Percentiles rank a stretch among this genome's conserved stretches.
Conservation (phyloP, 2,888 invertebrate species). For the Eristalis arbustorum region DNA sequence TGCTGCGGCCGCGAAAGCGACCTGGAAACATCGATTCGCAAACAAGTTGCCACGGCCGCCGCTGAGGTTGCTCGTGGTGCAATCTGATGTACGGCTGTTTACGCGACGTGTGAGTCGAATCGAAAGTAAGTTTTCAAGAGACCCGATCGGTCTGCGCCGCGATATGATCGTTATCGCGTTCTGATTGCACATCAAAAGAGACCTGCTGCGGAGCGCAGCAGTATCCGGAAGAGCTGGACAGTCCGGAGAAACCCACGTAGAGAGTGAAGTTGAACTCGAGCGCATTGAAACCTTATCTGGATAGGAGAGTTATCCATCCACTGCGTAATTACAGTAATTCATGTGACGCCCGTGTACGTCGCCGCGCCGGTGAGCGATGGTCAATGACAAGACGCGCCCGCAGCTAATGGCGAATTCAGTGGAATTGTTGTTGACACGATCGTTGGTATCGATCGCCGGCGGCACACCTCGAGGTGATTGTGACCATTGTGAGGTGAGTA, state of each 20-base stretch:
- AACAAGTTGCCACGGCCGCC: conserved; percentile 35
- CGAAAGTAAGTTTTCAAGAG: conserved; percentile 44
- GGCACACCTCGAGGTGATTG: neutral
- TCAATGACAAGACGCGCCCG: neutral
- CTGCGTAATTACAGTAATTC: neutral
- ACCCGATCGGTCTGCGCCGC: neutral
- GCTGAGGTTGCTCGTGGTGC: conserved; percentile 65
- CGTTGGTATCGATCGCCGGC: neutral
- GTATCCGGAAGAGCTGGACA: neutral
- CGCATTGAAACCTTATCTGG: neutral
- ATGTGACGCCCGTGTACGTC: neutral
- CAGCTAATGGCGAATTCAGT: neutral
- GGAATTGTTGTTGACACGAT: neutral
- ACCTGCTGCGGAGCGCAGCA: neutral
- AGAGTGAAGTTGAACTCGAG: neutral
- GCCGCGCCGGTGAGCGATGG: neutral
- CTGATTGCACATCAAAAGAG: neutral
- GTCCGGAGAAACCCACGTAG: neutral
- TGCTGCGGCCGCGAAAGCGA: conserved; percentile 61
- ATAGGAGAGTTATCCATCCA: neutral
- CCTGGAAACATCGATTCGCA: conserved; percentile 59
- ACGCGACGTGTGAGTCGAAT: conserved; percentile 29
- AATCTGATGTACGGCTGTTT: conserved; percentile 57
- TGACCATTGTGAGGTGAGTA: neutral
- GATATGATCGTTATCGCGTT: neutral